Evolutionary conservation across 2,797 vertebrate genomes (phyloP), one percentile per base, ranked within the genome.

Genomic region (Chanos chanos): DNA sequence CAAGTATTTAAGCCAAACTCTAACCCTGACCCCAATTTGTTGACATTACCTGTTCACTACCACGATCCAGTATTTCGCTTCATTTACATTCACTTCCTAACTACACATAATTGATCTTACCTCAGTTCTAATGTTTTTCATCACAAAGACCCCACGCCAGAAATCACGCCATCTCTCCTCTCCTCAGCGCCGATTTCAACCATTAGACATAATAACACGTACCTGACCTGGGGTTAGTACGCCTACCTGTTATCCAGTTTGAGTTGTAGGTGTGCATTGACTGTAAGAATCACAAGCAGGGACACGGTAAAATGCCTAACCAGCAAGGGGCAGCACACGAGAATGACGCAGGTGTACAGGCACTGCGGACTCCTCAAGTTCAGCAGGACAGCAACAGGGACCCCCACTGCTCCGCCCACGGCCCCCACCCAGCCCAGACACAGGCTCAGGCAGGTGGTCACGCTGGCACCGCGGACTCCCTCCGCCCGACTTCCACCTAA

Each of bases 281-380:
- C 60, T 1, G 83, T 86, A 3, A 92, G 82, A 45, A 90, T 77
- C 63, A 92, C 77, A 31, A 91, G 48, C 64, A 92, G 83, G 57
- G 85, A 85, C 76, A 91, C 79, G 12, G 86, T 91, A 66, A 92
- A 91, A 76, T 92, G 89, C 19, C 81, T 85, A 56, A 89, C 81
- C 71, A 92, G 76, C 58, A 92, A 62, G 3, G 89, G 89, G 66
- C 83, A 85, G 45, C 89, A 91, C 36, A 90, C 83, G 48, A 91
- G 58, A 8, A 86, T 85, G 12, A 92, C 84, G 53, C 89, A 92
- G 1, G 83, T 89, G 80, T 92, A 91, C 53, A 92, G 79, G 64
- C 89, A 90, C 64, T 87, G 84, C 1, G 75, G 66, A 2, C 68
- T 84, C 19, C 83, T 80, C 74, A 89, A 75, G 82, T 87, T 90